A percentile compares a stretch with the other conserved stretches of the same genome.
Conservation (phyloP, 2,113 vertebrate genomes). For the Plectropomus leopardus region DNA sequence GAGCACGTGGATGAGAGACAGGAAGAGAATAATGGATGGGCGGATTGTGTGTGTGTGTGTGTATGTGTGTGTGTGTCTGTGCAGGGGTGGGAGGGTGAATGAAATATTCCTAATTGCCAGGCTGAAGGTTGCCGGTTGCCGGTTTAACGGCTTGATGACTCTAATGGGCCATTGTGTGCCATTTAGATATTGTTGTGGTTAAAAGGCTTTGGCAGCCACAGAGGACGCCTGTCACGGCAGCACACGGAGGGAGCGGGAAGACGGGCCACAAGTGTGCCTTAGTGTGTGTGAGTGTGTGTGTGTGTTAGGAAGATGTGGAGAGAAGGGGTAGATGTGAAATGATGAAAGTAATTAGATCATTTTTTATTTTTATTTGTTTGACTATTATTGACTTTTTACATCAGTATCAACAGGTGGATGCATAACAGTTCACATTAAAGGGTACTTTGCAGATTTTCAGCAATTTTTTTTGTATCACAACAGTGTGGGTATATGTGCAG, state of each 20-base stretch:
- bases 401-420: neutral
- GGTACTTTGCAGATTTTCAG: too few species aligned
- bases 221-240: slow-evolving; percentile 54
- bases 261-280: neutral
- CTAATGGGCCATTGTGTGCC: slow-evolving; percentile 72
- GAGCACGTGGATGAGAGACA: slow-evolving; percentile 39
- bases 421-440: neutral
- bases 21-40: slow-evolving; percentile 44
- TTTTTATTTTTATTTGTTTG: neutral
- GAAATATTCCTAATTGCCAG: slow-evolving; percentile 61
- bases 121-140: slow-evolving; percentile 67
- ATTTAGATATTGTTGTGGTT: slow-evolving; percentile 75
- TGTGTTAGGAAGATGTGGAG: slow-evolving; percentile 9
- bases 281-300: slow-evolving; percentile 19
- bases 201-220: slow-evolving; percentile 71
- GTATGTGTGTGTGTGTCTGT: neutral
- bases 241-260: slow-evolving; percentile 26
- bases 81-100: slow-evolving; percentile 24
- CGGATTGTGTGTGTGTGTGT: slow-evolving; percentile 1
- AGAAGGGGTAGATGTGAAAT: slow-evolving; percentile 4
- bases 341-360: neutral
- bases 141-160: slow-evolving; percentile 72
- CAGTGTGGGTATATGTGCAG: too few species aligned
- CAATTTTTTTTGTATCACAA: too few species aligned
- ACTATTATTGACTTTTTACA: neutral